These are phyloP conservation scores for Idaea biselata DNA, from an alignment of 2,888 invertebrate species.

Conservation along the genomic window DNA sequence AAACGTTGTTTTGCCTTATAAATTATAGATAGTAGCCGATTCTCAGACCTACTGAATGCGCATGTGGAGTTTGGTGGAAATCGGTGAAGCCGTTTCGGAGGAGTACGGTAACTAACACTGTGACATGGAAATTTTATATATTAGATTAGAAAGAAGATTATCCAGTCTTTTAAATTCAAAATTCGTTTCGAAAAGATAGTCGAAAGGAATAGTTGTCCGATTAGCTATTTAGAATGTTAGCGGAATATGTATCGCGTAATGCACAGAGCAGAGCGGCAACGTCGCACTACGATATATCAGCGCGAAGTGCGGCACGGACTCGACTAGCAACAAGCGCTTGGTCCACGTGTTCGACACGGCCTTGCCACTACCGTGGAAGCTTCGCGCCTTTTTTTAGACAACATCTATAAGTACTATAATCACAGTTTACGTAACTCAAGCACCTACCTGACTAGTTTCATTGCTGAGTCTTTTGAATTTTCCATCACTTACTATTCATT, in stretches of 20 bases:
- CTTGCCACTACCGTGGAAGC: conserved; percentile 70
- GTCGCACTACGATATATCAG: conserved; percentile 47
- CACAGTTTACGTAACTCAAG: conserved; percentile 1
- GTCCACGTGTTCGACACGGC: conserved; percentile 68
- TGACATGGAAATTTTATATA: too few species aligned
- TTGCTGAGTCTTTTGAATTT: neutral
- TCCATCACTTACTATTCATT: too few species aligned
- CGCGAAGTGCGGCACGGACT: conserved; percentile 35
- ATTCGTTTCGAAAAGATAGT: conserved; percentile 11
- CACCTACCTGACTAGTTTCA: neutral
- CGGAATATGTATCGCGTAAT: conserved; percentile 23
- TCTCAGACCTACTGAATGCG: too few species aligned
- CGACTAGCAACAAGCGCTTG: conserved; percentile 73
- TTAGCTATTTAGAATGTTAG: neutral
- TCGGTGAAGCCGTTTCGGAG: too few species aligned
- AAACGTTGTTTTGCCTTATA: too few species aligned
- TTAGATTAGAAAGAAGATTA: too few species aligned
- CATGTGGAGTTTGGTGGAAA: too few species aligned
- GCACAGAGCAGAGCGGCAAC: conserved; percentile 63
- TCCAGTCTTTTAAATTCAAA: conserved; percentile 13
- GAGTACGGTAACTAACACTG: too few species aligned
- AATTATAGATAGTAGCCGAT: too few species aligned
- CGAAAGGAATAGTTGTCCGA: neutral
- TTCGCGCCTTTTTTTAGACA: conserved; percentile 74
- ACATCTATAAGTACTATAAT: conserved; percentile 24